phyloP scores from a whole-genome alignment of 2,797 vertebrate species.

The Thunnus albacares region DNA sequence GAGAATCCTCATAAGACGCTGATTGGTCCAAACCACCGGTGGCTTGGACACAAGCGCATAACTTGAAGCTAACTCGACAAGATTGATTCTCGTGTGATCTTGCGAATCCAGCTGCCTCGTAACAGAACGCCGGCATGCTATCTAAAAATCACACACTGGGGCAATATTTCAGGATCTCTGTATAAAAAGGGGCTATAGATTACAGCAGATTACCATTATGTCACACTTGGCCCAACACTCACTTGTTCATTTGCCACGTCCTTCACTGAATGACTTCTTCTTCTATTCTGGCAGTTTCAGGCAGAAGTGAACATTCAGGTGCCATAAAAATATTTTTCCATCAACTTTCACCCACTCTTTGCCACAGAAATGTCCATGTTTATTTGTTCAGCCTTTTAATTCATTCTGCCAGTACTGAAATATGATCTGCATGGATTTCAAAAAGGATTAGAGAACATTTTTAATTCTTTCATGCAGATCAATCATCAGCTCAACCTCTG shows the following conservation, averaged over 20 bases:
- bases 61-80: too few relatives aligned
- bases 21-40: too few relatives aligned
- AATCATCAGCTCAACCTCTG: conserved; percentile 27
- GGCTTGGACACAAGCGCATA: too few relatives aligned
- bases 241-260: conserved; percentile 38
- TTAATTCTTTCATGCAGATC: conserved; percentile 36
- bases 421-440: conserved; percentile 48
- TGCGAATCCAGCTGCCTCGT: too few relatives aligned
- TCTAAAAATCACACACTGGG: too few relatives aligned
- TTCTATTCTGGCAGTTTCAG: conserved; percentile 15
- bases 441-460: conserved; percentile 32
- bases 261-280: conserved; percentile 12
- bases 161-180: too few relatives aligned
- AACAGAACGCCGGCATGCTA: too few relatives aligned
- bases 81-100: too few relatives aligned
- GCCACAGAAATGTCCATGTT: neutral
- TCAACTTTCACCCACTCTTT: neutral
- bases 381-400: conserved; percentile 22
- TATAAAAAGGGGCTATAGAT: conserved; percentile 36
- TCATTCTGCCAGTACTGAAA: conserved; percentile 7
- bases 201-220: conserved; percentile 73
- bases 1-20: too few relatives aligned
- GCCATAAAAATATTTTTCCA: neutral
- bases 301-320: neutral
- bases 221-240: conserved; percentile 48